Percentiles rank a stretch among this genome's conserved stretches.
phyloP scores from a whole-genome alignment of 2,113 vertebrate genomes.

The Onychostruthus taczanowskii region DNA sequence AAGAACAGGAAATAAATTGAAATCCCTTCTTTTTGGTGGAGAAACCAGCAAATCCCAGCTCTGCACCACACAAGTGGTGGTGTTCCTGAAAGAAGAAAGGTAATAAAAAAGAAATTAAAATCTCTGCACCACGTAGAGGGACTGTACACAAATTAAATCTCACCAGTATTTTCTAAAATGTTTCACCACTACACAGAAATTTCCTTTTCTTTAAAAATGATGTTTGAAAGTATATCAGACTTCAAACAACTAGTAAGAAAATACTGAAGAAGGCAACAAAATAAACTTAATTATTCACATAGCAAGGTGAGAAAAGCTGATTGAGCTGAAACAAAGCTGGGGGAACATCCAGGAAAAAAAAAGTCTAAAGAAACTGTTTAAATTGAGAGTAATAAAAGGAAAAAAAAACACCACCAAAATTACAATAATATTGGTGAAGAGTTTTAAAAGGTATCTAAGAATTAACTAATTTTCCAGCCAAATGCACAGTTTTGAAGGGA shows the following conservation, averaged over 20 bases:
- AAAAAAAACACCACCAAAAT: not conserved
- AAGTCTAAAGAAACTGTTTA: not conserved
- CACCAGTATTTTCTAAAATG: not conserved
- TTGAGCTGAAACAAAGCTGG: not conserved
- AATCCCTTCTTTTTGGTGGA: not conserved
- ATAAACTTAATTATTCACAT: not conserved
- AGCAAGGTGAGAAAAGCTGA: not conserved
- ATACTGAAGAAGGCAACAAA: not conserved
- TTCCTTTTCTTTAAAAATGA: not conserved
- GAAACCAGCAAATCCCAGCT: not conserved
- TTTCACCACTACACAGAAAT: not conserved
- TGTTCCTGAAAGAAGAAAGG: not conserved
- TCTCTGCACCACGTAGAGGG: not conserved
- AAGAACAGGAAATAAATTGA: not conserved
- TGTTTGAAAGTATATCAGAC: not conserved
- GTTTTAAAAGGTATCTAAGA: not conserved
- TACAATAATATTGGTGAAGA: not conserved
- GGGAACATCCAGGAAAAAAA: not conserved
- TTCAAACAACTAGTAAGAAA: not conserved
- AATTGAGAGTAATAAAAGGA: not conserved
- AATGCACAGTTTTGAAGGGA: not conserved
- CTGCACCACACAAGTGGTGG: not conserved
- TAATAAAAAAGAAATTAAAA: conserved; percentile 13
- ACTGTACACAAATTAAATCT: not conserved
- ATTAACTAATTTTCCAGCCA: not conserved